These are phyloP conservation scores for Rhizomys pruinosus DNA, from an alignment of 2,113 vertebrate species.

Conservation along the genomic window DNA sequence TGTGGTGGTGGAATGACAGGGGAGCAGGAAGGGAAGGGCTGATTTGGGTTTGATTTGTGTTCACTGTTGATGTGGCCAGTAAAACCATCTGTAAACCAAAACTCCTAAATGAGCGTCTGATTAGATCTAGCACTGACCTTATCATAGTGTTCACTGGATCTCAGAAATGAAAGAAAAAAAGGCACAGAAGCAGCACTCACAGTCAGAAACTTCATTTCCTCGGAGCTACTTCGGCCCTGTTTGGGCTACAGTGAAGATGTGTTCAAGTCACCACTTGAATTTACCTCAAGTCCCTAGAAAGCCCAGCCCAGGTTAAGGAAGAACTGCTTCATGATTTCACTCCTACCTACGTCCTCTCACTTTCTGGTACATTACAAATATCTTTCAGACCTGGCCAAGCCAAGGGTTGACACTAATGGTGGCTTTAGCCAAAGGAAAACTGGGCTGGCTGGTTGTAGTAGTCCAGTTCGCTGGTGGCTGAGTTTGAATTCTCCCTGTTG, in stretches of 20 bases:
- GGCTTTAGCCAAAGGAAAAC: neutral
- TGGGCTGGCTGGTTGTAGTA: neutral
- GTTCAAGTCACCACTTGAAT: neutral
- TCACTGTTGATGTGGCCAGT: conserved; percentile 45
- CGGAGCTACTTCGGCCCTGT: neutral
- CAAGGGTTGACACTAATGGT: neutral
- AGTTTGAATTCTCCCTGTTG: neutral
- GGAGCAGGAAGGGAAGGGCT: too few relatives aligned
- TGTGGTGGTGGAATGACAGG: neutral
- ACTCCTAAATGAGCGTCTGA: neutral
- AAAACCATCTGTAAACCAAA: conserved; percentile 54
- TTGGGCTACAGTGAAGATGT: conserved; percentile 16
- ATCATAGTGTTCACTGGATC: neutral
- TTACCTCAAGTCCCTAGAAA: neutral
- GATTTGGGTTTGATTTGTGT: neutral
- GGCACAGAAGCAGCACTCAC: conserved; percentile 27
- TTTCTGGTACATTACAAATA: neutral
- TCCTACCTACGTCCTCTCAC: neutral
- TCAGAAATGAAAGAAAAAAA: neutral
- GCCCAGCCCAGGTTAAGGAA: neutral
- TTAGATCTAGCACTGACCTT: neutral
- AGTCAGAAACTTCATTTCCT: conserved; percentile 66
- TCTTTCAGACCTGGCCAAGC: neutral
- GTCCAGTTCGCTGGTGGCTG: neutral
- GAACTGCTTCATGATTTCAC: neutral